phyloP scores from a whole-genome alignment of 1,140 invertebrate genomes.

The Drosophila lowei region DNA sequence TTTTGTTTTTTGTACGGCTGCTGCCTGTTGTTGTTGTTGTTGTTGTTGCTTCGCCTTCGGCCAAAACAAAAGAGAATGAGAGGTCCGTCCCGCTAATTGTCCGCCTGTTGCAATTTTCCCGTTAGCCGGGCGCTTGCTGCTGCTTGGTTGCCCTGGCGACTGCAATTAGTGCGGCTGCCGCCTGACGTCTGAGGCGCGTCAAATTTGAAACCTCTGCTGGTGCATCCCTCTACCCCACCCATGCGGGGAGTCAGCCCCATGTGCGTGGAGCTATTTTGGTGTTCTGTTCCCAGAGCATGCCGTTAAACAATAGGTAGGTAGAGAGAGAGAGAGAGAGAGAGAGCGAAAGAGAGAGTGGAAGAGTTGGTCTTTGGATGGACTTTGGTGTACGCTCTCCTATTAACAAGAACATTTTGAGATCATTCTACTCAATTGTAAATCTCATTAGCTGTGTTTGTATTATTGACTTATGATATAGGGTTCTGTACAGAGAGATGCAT shows the following conservation, averaged over 20 bases:
- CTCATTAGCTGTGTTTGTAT: too few relatives aligned
- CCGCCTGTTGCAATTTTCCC: slow-evolving; percentile 48
- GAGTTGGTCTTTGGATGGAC: background rate
- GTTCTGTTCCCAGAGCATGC: slow-evolving; percentile 6
- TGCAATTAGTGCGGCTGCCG: slow-evolving; percentile 64
- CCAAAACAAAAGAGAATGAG: slow-evolving; percentile 37
- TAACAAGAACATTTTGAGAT: too few relatives aligned
- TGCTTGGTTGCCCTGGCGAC: slow-evolving; percentile 18
- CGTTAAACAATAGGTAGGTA: slow-evolving; percentile 41
- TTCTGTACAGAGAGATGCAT: too few relatives aligned
- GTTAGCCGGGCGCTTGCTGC: slow-evolving; percentile 1
- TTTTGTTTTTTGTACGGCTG: slow-evolving; percentile 11
- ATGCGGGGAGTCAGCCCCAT: slow-evolving; percentile 16
- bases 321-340: background rate
- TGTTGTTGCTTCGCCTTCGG: background rate
- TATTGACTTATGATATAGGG: too few relatives aligned
- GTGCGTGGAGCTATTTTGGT: slow-evolving; percentile 62
- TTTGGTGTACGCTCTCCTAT: background rate
- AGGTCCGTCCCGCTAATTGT: slow-evolving; percentile 40
- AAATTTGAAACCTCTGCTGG: slow-evolving; percentile 55
- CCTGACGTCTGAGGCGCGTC: slow-evolving; percentile 60
- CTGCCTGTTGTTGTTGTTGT: slow-evolving; percentile 6
- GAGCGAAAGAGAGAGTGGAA: background rate
- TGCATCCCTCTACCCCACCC: slow-evolving; percentile 21
- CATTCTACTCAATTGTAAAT: too few relatives aligned